Evolutionary conservation across 2,113 vertebrate species (phyloP).

Genomic region (Eptesicus fuscus): DNA sequence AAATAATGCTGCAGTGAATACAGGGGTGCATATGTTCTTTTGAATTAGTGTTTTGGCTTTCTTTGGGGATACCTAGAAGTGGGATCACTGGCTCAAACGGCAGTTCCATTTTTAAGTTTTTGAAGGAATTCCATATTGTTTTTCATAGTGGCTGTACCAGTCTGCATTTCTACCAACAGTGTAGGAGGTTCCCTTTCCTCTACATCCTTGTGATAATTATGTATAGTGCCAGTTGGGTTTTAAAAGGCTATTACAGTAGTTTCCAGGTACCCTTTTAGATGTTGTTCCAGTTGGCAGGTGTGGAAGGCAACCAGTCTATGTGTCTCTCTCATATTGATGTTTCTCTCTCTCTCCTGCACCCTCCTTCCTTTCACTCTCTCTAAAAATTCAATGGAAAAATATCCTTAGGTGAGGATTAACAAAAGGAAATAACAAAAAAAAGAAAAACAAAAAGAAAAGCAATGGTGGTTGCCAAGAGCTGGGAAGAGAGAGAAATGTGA

Average conservation of each 20-base stretch:
- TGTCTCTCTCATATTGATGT: too few species aligned
- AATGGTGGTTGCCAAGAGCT: neutral
- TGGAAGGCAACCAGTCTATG: too few species aligned
- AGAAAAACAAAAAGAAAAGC: neutral
- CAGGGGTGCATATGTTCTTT: neutral
- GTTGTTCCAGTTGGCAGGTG: too few species aligned
- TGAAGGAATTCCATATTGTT: neutral
- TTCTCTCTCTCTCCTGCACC: too few species aligned
- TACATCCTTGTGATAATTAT: neutral
- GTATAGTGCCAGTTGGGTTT: neutral
- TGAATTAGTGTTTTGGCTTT: neutral
- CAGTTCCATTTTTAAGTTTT: neutral
- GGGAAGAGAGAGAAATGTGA: neutral
- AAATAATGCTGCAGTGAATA: neutral
- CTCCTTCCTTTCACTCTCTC: too few species aligned
- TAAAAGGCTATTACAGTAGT: too few species aligned
- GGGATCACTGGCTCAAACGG: neutral
- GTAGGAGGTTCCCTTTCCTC: neutral
- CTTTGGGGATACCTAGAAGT: neutral
- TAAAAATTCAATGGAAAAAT: too few species aligned
- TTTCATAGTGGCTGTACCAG: neutral
- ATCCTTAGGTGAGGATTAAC: too few species aligned
- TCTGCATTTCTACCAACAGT: neutral
- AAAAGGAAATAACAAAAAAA: neutral
- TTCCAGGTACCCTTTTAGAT: too few species aligned